Conservation (phyloP, 1,140 invertebrate genomes). For the Saccostrea echinata region DNA sequence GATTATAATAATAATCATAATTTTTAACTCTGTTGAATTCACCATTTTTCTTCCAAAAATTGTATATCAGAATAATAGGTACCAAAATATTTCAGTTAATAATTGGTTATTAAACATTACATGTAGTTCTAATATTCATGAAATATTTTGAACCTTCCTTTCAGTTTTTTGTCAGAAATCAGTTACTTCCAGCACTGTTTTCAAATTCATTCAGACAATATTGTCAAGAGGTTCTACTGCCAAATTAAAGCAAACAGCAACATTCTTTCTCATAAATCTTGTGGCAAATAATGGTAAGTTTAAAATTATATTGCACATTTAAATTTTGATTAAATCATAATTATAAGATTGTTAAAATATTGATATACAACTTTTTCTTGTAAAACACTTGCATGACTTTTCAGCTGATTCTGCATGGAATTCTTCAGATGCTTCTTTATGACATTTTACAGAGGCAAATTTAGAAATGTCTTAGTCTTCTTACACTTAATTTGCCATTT, state of each 20-base stretch:
- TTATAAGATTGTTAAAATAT: background rate
- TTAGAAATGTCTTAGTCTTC: background rate
- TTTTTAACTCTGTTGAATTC: too few species aligned
- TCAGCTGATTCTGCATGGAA: too few species aligned
- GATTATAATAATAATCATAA: too few species aligned
- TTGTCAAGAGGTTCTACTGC: conserved; percentile 44
- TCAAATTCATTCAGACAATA: conserved; percentile 47
- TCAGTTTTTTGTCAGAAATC: conserved; percentile 56
- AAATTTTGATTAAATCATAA: background rate
- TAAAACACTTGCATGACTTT: too few species aligned
- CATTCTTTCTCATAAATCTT: conserved; percentile 53
- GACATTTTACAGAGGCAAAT: background rate
- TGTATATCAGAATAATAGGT: too few species aligned
- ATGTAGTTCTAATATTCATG: too few species aligned
- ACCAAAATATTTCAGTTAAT: too few species aligned
- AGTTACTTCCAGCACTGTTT: conserved; percentile 42
- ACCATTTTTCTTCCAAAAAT: too few species aligned
- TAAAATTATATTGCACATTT: background rate
- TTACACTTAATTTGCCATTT: too few species aligned
- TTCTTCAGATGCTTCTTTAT: background rate
- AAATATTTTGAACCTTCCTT: background rate
- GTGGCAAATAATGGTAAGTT: conserved; percentile 58
- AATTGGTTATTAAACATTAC: too few species aligned
- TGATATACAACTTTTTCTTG: background rate
- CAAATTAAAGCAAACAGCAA: conserved; percentile 51